phyloP scores from a whole-genome alignment of 2,113 vertebrate genomes.

The Phaethon lepturus region DNA sequence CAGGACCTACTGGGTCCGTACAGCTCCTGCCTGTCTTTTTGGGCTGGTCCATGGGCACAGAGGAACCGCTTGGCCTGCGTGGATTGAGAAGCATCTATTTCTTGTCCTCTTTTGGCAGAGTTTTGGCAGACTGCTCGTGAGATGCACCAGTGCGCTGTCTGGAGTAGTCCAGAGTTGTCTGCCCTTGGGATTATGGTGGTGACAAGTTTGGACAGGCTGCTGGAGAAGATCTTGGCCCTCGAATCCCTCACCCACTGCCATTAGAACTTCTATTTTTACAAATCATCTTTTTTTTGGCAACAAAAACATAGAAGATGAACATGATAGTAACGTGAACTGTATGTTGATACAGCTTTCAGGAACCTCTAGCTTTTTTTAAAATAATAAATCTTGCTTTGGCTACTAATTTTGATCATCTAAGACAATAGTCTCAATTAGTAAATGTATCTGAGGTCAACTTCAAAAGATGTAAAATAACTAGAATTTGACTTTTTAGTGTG shows the following conservation, averaged over 20 bases:
- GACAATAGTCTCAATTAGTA: background rate
- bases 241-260: background rate
- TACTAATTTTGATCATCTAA: background rate
- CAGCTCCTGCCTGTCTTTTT: background rate
- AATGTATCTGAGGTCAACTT: background rate
- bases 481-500: background rate
- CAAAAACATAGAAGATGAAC: background rate
- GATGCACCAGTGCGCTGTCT: background rate
- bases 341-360: background rate
- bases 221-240: background rate
- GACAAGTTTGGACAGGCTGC: background rate
- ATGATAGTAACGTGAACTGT: accelerated
- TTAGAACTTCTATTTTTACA: background rate
- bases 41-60: background rate
- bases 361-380: background rate
- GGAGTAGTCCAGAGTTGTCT: background rate
- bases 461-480: background rate
- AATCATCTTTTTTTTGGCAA: background rate
- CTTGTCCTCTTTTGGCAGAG: background rate
- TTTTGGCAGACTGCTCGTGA: background rate
- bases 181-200: background rate
- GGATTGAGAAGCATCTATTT: background rate
- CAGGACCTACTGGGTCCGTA: background rate
- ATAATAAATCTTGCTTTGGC: background rate
- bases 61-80: background rate